These are phyloP conservation scores for Naja naja DNA, from an alignment of 2,113 vertebrate species.

Conservation along the genomic window DNA sequence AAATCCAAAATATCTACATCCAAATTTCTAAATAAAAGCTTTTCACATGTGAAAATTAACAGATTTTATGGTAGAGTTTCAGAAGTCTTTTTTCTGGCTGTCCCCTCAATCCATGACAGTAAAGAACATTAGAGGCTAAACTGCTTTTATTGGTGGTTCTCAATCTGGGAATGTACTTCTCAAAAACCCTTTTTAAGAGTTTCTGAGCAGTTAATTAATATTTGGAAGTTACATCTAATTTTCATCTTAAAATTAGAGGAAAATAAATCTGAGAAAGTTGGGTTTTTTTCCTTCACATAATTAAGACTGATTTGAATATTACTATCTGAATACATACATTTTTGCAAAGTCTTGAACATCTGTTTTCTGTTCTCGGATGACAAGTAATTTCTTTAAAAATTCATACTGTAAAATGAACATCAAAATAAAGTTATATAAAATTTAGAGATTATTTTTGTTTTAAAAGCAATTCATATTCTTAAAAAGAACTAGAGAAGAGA, in stretches of 20 bases:
- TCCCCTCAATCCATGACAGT: background rate
- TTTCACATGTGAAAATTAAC: background rate
- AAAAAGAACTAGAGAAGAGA: background rate
- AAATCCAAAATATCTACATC: background rate
- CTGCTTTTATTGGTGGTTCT: background rate
- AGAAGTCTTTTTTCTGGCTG: background rate
- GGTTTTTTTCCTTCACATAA: background rate
- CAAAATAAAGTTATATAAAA: constrained; percentile 24
- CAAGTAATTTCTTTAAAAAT: constrained; percentile 46
- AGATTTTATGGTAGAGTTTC: background rate
- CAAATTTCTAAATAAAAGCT: background rate
- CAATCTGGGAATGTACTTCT: background rate
- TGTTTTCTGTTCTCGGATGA: constrained; percentile 54
- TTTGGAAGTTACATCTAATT: background rate
- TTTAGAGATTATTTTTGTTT: background rate
- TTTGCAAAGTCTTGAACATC: constrained; percentile 44
- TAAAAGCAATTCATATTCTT: background rate
- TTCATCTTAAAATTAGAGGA: background rate
- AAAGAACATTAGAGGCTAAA: background rate
- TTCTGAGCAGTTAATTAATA: background rate
- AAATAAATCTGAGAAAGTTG: background rate
- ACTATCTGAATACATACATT: constrained; percentile 60
- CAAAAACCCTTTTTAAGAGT: background rate
- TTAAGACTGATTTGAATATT: background rate
- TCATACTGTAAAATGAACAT: constrained; percentile 54